phyloP scores from a whole-genome alignment of 2,797 vertebrate genomes.

The Percopsis omiscomaycus region DNA sequence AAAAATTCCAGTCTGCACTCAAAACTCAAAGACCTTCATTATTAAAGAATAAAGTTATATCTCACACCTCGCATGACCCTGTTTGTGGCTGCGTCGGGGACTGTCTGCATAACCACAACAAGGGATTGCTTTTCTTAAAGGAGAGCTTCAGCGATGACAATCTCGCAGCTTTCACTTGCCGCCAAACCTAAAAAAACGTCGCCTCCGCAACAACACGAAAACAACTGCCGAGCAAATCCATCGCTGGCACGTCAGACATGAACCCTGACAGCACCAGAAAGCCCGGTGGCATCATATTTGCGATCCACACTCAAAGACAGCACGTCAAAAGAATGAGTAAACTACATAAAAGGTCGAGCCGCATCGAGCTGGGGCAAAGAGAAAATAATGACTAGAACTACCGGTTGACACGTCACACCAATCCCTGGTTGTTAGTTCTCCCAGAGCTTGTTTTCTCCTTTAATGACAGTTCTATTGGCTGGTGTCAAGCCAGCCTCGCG shows the following conservation, averaged over 20 bases:
- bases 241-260: constrained; percentile 46
- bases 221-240: constrained; percentile 50
- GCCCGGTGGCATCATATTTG: constrained; percentile 49
- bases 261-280: constrained; percentile 51
- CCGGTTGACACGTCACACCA: constrained; percentile 50
- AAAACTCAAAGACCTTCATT: constrained; percentile 20
- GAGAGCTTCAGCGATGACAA: constrained; percentile 37
- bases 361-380: constrained; percentile 45
- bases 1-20: constrained; percentile 21
- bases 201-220: constrained; percentile 30
- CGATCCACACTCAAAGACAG: constrained; percentile 52
- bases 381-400: constrained; percentile 60
- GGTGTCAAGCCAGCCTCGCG: constrained; percentile 32
- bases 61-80: constrained; percentile 21
- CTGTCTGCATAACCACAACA: constrained; percentile 40
- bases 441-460: constrained; percentile 29
- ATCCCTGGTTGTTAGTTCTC: constrained; percentile 39
- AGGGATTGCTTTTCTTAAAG: constrained; percentile 36
- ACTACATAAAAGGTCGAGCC: constrained; percentile 60
- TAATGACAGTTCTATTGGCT: constrained; percentile 50
- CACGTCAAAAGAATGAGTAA: constrained; percentile 51
- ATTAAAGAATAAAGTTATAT: constrained; percentile 37
- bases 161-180: constrained; percentile 6
- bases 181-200: constrained; percentile 31
- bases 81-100: constrained; percentile 12